A percentile compares a stretch with the other conserved stretches of the same genome.
phyloP scores from a whole-genome alignment of 2,888 invertebrate species.

The Drosophila sordidula region DNA sequence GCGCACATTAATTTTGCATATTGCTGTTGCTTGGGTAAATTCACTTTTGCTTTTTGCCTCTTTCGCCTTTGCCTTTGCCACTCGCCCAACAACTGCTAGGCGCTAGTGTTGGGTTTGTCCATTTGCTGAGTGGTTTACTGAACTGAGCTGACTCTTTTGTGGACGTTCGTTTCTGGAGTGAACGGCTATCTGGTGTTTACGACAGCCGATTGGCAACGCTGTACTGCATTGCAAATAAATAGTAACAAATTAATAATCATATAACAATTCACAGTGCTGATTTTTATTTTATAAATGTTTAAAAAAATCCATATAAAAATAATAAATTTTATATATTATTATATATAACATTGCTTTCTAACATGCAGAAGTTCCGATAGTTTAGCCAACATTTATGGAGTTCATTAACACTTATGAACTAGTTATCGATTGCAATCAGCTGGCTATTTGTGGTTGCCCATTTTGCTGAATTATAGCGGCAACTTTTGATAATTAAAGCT shows the following conservation, averaged over 20 bases:
- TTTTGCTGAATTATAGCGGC: constrained; percentile 8
- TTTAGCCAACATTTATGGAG: neutral
- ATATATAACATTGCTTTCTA: neutral
- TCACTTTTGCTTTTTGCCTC: constrained; percentile 58
- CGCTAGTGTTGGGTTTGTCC: constrained; percentile 54
- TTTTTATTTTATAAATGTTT: neutral
- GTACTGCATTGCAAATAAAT: neutral
- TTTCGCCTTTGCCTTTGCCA: constrained; percentile 47
- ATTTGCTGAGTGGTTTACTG: constrained; percentile 39
- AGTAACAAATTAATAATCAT: neutral
- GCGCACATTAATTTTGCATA: constrained; percentile 60
- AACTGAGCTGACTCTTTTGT: constrained; percentile 28
- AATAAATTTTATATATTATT: no score
- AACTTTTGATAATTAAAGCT: constrained; percentile 1
- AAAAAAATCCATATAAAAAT: neutral
- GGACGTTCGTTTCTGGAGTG: constrained; percentile 10
- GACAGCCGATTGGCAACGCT: constrained; percentile 27
- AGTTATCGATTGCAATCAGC: constrained; percentile 41
- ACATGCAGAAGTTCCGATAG: neutral
- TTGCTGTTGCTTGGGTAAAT: constrained; percentile 38
- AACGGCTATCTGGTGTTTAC: constrained; percentile 5
- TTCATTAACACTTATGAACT: constrained; percentile 15
- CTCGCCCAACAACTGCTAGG: constrained; percentile 60
- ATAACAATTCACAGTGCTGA: neutral
- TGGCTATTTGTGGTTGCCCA: constrained; percentile 2